These are phyloP conservation scores for Fopius arisanus DNA, from an alignment of 1,140 invertebrate species.

Conservation along the genomic window DNA sequence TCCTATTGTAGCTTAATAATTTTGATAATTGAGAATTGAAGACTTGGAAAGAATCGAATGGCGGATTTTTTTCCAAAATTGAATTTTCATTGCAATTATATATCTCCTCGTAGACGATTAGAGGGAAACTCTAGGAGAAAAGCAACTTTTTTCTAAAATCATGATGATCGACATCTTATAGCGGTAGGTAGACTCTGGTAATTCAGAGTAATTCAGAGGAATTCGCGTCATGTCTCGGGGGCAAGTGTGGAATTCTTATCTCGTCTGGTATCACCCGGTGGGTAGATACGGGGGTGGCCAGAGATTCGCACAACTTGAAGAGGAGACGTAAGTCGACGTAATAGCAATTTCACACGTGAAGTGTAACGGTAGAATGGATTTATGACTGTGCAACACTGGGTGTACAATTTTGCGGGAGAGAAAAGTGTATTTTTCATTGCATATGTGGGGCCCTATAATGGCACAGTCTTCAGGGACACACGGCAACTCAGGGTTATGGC, in stretches of 20 bases:
- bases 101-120: too few species aligned
- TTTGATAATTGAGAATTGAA: too few species aligned
- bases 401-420: neutral
- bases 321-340: slow-evolving; percentile 15
- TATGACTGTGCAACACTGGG: slow-evolving; percentile 33
- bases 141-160: too few species aligned
- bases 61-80: too few species aligned
- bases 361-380: slow-evolving; percentile 36
- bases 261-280: neutral
- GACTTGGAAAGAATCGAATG: too few species aligned
- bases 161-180: neutral
- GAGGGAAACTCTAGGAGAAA: neutral
- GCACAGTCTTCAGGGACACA: neutral
- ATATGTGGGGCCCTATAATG: neutral
- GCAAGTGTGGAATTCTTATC: neutral
- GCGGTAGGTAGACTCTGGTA: neutral
- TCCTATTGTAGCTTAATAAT: too few species aligned
- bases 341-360: slow-evolving; percentile 45
- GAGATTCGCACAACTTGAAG: neutral
- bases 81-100: too few species aligned
- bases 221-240: neutral
- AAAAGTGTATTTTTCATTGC: neutral
- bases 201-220: slow-evolving; percentile 2
- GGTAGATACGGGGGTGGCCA: neutral
- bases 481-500: slow-evolving; percentile 45